Evolutionary conservation across 2,113 vertebrate genomes (phyloP), one percentile per base, ranked within the genome.

Genomic region (Labrus mixtus): DNA sequence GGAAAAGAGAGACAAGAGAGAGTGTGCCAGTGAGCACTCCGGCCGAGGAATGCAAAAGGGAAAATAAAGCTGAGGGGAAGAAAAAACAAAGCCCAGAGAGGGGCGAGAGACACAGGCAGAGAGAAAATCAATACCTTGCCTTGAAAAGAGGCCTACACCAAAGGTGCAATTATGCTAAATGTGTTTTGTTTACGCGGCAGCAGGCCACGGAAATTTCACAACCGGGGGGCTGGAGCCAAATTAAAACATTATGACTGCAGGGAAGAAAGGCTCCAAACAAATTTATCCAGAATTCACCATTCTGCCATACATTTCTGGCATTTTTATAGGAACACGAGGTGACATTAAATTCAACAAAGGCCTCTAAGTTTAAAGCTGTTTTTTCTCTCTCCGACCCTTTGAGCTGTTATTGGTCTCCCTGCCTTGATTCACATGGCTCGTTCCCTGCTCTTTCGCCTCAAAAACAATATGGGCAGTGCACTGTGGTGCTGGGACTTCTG

Each of bases 121-220:
- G 82, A 88, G 78, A 91, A 91, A 93, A 93, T 95, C 93, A 92
- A 94, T 94, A 92, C 80, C 73, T 85, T 87, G 79, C 80, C 88
- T 88, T 81, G 72, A 89, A 89, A 82, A 89, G 84, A 91, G 78
- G 88, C 84, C 68, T 74, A 85, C 86, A 90, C 90, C 72, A 92
- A 93, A 94, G 89, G 88, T 91, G 90, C 91, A 94, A 94, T 93
- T 94, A 93, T 90, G 87, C 86, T 92, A 92, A 93, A 93, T 84
- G 88, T 83, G 86, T 88, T 90, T 89, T 93, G 90, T 93, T 92
- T 89, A 93, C 65, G 53, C 60, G 23, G 81, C 79, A 90, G 78
- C 50, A 11, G 67, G 70, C 83, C 86, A 76, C 55, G 25, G 82
- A 83, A 70, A 89, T 92, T 86, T 90, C 73, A 69, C 77, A 89